Percentiles rank a stretch among this genome's conserved stretches.
Conservation (phyloP, 2,888 invertebrate genomes). For the Perdita meconis region DNA sequence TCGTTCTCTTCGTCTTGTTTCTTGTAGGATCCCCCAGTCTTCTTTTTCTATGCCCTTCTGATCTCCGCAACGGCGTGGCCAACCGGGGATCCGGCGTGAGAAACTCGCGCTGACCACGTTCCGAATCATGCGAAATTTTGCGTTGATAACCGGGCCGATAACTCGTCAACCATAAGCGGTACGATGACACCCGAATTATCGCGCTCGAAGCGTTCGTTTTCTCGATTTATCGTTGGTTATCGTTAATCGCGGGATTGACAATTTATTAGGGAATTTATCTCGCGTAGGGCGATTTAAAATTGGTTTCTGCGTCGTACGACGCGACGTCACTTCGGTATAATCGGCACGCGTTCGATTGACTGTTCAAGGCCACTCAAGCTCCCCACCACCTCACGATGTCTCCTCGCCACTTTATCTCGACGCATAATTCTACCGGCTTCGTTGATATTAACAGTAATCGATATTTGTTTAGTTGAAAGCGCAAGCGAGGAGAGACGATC, state of each 20-base stretch:
- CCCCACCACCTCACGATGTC: not conserved
- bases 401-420: not conserved
- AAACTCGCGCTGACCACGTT: constrained; percentile 18
- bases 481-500: constrained; percentile 4
- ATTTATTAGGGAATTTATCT: not conserved
- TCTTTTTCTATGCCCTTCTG: constrained; percentile 69
- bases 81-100: constrained; percentile 60
- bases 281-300: not conserved
- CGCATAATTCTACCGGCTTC: no score
- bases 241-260: not conserved
- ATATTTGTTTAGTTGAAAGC: no score
- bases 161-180: not conserved
- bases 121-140: constrained; percentile 24
- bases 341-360: not conserved
- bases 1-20: constrained; percentile 62
- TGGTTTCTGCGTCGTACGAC: no score
- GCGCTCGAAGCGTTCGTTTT: not conserved
- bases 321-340: not conserved
- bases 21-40: constrained; percentile 65
- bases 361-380: not conserved
- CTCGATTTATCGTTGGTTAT: not conserved
- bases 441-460: no score
- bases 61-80: constrained; percentile 74
- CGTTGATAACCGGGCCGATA: not conserved
- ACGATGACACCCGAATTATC: not conserved